Percentiles rank a stretch among this genome's conserved stretches.
phyloP scores from a whole-genome alignment of 2,888 invertebrate species.

The Tinea semifulvella region DNA sequence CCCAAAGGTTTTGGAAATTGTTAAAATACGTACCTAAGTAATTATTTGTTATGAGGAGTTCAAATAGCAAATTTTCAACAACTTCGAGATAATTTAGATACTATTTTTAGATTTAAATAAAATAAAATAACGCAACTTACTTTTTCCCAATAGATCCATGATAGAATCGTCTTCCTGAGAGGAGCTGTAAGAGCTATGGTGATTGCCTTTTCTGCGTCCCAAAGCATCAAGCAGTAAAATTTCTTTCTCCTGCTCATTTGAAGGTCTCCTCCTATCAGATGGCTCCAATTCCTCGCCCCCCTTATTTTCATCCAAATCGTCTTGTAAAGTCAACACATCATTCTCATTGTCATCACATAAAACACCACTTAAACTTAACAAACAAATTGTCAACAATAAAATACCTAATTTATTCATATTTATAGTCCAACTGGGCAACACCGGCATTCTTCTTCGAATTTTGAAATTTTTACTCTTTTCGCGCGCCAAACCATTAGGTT shows the following conservation, averaged over 20 bases:
- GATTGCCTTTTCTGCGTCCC: conserved; percentile 70
- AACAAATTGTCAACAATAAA: conserved; percentile 22
- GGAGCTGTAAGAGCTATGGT: conserved; percentile 48
- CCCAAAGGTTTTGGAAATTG: too few relatives aligned
- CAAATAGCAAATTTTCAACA: too few relatives aligned
- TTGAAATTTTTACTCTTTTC: conserved; percentile 37
- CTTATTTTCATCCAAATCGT: conserved; percentile 38
- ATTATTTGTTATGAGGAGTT: too few relatives aligned
- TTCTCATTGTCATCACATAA: conserved; percentile 44
- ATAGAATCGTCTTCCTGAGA: conserved; percentile 73
- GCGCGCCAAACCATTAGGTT: conserved; percentile 36
- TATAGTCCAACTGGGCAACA: neutral
- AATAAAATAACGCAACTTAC: conserved; percentile 60
- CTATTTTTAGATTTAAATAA: too few relatives aligned
- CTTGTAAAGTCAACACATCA: conserved; percentile 55
- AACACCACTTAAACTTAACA: conserved; percentile 29
- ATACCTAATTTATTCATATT: conserved; percentile 4
- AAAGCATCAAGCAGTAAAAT: conserved; percentile 76
- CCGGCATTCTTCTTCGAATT: conserved; percentile 36
- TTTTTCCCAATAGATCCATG: conserved; percentile 86
- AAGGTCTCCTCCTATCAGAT: conserved; percentile 57
- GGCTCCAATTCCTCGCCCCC: conserved; percentile 31
- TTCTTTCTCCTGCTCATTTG: conserved; percentile 78
- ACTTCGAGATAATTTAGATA: too few relatives aligned
- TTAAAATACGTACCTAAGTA: too few relatives aligned